Evolutionary conservation across 2,797 vertebrate species (phyloP).

Genomic region (Sebastes nivosus): DNA sequence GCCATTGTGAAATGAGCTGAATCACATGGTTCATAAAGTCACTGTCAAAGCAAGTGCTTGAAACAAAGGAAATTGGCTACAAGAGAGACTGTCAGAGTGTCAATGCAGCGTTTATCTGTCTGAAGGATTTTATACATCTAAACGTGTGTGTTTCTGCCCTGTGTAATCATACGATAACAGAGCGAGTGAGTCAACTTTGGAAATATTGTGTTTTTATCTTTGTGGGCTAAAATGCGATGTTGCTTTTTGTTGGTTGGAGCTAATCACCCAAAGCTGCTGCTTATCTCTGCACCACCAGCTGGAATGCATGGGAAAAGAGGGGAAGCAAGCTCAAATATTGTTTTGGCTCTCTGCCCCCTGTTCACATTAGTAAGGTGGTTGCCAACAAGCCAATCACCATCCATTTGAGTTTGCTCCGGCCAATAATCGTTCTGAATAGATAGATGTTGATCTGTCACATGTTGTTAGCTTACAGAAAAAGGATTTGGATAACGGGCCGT

Average conservation of each 20-base stretch:
- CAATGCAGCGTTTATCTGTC: slow-evolving; percentile 1
- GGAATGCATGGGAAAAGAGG: slow-evolving; percentile 72
- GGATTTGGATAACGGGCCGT: not conserved
- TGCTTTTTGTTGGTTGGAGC: slow-evolving; percentile 43
- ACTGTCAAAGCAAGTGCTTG: slow-evolving; percentile 6
- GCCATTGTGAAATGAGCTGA: slow-evolving; percentile 2
- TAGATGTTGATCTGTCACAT: slow-evolving; percentile 3
- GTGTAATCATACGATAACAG: slow-evolving; percentile 35
- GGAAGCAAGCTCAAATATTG: slow-evolving; percentile 46
- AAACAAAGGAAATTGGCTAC: not conserved
- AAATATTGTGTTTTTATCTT: slow-evolving; percentile 49
- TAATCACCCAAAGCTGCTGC: slow-evolving; percentile 59
- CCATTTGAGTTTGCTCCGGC: slow-evolving; percentile 18
- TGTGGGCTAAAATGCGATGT: slow-evolving; percentile 33
- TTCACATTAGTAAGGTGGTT: slow-evolving; percentile 54
- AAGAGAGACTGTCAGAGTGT: not conserved
- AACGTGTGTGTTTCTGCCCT: slow-evolving; percentile 24
- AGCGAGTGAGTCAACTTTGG: slow-evolving; percentile 17
- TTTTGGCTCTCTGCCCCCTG: slow-evolving; percentile 51
- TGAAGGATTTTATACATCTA: slow-evolving; percentile 7
- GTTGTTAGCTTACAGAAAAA: not conserved
- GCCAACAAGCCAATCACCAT: slow-evolving; percentile 39
- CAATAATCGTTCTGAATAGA: slow-evolving; percentile 12
- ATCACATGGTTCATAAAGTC: slow-evolving; percentile 18
- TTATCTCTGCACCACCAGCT: slow-evolving; percentile 73